Conservation (phyloP, 2,888 invertebrate genomes). For the Bruchidius siliquastri region DNA sequence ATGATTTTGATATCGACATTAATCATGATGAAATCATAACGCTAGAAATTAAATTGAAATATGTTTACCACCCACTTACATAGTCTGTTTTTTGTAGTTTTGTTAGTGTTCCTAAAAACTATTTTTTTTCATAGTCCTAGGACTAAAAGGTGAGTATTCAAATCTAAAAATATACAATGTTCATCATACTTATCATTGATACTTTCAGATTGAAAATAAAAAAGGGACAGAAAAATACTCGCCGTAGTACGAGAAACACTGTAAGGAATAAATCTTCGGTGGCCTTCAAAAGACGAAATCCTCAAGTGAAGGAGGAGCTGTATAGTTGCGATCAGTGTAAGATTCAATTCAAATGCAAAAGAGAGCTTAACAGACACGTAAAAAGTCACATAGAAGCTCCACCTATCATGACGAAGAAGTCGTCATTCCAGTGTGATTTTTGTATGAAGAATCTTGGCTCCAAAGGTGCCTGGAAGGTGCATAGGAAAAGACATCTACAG, state of each 20-base stretch:
- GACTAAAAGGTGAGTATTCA: neutral
- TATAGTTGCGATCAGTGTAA: neutral
- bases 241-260: neutral
- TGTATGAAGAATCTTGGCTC: constrained; percentile 53
- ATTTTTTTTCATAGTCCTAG: too few species aligned
- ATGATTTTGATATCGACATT: too few species aligned
- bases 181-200: neutral
- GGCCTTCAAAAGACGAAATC: neutral
- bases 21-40: too few species aligned
- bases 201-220: neutral
- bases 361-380: constrained; percentile 18
- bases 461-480: constrained; percentile 42
- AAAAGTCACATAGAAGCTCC: constrained; percentile 15
- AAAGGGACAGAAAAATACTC: neutral
- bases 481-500: constrained; percentile 52
- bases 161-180: neutral
- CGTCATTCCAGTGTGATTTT: constrained; percentile 44
- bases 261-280: neutral
- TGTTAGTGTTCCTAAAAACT: too few species aligned
- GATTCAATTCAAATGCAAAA: constrained; percentile 13
- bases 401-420: too few species aligned
- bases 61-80: too few species aligned
- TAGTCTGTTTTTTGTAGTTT: too few species aligned
- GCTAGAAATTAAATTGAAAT: too few species aligned
- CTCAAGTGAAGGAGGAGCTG: neutral